These are phyloP conservation scores for Netelia inedita DNA, from an alignment of 2,888 invertebrate genomes.

Conservation along the genomic window DNA sequence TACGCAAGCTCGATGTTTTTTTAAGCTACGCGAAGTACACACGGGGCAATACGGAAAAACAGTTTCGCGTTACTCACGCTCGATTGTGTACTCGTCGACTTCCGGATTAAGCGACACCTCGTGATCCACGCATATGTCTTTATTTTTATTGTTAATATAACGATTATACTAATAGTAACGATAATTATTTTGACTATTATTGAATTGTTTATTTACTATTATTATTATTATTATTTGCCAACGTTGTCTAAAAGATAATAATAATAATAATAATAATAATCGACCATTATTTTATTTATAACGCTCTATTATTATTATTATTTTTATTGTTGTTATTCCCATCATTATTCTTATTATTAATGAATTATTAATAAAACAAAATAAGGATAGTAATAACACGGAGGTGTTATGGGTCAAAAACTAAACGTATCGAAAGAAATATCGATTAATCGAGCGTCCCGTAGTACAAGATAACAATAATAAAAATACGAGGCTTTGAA, in stretches of 20 bases:
- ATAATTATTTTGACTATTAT: neutral
- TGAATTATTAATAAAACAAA: neutral
- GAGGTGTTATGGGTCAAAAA: conserved; percentile 15
- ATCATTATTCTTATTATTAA: too few relatives aligned
- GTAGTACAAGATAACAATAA: neutral
- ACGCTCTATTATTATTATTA: neutral
- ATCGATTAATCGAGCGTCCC: neutral
- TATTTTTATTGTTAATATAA: neutral
- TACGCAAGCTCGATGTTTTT: too few relatives aligned
- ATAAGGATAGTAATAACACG: neutral
- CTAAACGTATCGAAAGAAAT: conserved; percentile 25
- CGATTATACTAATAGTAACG: neutral
- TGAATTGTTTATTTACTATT: neutral
- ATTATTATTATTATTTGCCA: too few relatives aligned
- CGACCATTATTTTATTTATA: too few relatives aligned
- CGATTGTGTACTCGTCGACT: too few relatives aligned
- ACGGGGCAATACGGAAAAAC: too few relatives aligned
- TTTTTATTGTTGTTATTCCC: neutral
- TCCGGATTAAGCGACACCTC: too few relatives aligned
- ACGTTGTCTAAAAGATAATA: too few relatives aligned
- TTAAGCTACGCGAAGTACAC: too few relatives aligned
- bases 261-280: too few relatives aligned
- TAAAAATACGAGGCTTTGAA: neutral
- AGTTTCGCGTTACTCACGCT: too few relatives aligned
- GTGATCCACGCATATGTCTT: too few relatives aligned